These are phyloP conservation scores for Patagioenas fasciata DNA, from an alignment of 2,113 vertebrate genomes.

Conservation along the genomic window DNA sequence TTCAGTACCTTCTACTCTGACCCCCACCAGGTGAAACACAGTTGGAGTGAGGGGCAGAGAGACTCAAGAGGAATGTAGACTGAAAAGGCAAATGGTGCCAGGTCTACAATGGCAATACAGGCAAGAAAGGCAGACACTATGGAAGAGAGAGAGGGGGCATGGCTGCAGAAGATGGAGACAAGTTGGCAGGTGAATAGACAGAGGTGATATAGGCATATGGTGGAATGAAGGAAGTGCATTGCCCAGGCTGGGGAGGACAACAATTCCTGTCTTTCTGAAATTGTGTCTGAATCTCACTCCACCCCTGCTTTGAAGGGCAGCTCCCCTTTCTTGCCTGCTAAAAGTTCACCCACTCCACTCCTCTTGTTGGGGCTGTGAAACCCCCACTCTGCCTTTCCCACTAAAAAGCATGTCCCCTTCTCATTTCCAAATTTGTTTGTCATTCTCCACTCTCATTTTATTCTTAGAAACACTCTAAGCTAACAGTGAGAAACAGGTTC, in stretches of 20 bases:
- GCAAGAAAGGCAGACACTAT: neutral
- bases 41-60: neutral
- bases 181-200: neutral
- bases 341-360: neutral
- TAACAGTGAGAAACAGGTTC: neutral
- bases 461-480: neutral
- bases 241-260: neutral
- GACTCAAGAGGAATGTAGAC: neutral
- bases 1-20: neutral
- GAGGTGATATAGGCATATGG: neutral
- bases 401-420: neutral
- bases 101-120: neutral
- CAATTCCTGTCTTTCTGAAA: neutral
- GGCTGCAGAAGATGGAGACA: neutral
- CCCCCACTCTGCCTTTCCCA: neutral
- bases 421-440: neutral
- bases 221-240: neutral
- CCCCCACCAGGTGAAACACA: neutral
- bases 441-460: neutral
- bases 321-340: neutral
- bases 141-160: neutral
- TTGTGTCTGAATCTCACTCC: neutral
- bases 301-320: neutral
- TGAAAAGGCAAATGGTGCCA: neutral
- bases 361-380: neutral